Base-by-base conservation (phyloP, 2,797 vertebrate genomes). In the Acipenser ruthenus region DNA sequence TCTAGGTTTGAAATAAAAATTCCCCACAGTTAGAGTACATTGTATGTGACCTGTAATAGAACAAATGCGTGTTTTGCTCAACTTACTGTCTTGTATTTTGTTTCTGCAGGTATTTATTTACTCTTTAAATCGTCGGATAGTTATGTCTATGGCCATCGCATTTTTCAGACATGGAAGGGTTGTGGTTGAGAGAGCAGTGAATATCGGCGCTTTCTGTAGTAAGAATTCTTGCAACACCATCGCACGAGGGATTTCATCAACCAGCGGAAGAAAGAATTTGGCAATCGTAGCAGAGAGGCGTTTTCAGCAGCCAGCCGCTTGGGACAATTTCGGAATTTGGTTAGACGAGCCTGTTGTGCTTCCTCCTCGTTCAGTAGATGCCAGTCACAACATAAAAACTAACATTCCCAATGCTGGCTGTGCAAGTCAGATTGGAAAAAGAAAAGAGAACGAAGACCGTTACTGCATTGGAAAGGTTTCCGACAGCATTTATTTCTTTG, bases 281-380 rank as follows among this genome's bases (percentile, higher is more conserved):
- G 11, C 63, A 0, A 11, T 23, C 7, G 60, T n/a, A 18, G 18
- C 55, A 52, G 55, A 50, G 37, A 23, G 52, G 8, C n/a, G 10
- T 6, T 2, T 15, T 6, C 55, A 10, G 37, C 60, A 37, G 9
- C 56, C 49, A 6, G 8, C 67, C 49, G 65, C 49, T 23, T 71
- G 70, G 70, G 70, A 71, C 49, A 63, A 6, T 50, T 59, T 71
- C 23, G 70, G 70, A 15, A 71, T 66, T 62, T 71, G 70, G 70
- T 49, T 71, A 10, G 64, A 69, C 50, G 67, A 65, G 18, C 70
- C 70, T 4, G 55, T 71, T 50, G 10, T 65, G 5, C 50, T 69
- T 8, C 70, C 67, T 1, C 70, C 67, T 13, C 53, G 15, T 10
- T 48, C 50, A 47, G 8, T 13, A 7, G 15, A 23, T 23, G 12